Conservation (phyloP, 1,140 invertebrate species). For the Linepithema humile region DNA sequence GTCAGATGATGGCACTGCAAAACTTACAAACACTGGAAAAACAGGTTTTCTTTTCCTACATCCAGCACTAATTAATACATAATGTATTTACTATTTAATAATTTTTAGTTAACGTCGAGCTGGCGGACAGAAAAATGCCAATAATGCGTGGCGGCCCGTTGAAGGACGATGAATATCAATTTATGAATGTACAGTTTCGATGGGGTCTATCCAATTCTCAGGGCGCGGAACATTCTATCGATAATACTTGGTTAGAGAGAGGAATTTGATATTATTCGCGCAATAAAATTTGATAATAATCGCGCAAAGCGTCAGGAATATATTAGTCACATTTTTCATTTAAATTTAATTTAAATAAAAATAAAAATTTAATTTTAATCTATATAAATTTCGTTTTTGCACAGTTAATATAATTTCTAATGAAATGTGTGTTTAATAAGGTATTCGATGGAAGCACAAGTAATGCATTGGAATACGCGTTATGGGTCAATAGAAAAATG, state of each 20-base stretch:
- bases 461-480: conserved; percentile 91
- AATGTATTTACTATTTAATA: conserved; percentile 4
- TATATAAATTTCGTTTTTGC: neutral
- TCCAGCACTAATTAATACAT: neutral
- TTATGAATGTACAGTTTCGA: conserved; percentile 93
- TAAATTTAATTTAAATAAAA: conserved; percentile 7
- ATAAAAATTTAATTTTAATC: neutral
- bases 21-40: conserved; percentile 82
- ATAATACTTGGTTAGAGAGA: conserved; percentile 67
- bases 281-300: neutral
- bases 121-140: conserved; percentile 71
- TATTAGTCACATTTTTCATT: neutral
- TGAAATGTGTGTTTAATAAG: conserved; percentile 72
- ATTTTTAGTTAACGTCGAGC: conserved; percentile 67
- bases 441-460: conserved; percentile 91
- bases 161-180: conserved; percentile 87
- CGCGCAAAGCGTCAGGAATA: neutral
- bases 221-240: conserved; percentile 91
- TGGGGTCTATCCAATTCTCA: conserved; percentile 90
- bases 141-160: conserved; percentile 87
- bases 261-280: conserved; percentile 14
- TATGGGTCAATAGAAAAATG: conserved; percentile 90
- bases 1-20: conserved; percentile 56
- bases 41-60: conserved; percentile 73
- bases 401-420: neutral